Evolutionary conservation across 37 sponge, comb jelly and placozoan genomes (phyloP), one percentile per base, ranked within the genome.

Genomic region (Aplysina aerophoba): DNA sequence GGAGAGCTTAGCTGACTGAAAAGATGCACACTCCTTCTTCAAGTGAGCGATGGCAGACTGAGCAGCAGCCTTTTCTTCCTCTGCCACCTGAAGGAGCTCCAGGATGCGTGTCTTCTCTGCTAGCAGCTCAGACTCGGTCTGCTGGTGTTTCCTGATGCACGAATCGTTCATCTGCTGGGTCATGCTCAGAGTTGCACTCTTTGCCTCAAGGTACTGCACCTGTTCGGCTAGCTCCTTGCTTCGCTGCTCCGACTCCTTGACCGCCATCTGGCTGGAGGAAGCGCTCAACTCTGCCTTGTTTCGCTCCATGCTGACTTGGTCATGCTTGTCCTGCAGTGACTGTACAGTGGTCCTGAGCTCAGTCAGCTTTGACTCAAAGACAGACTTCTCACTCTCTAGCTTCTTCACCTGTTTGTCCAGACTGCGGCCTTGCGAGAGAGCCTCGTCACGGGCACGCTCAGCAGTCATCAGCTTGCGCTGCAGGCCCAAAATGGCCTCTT

Each of bases 391-490:
- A 50, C 85, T 59, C 55, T 80, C 85, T 16, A 84, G 67, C 14
- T 39, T 55, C 44, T 55, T 8, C 5, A 91, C 39, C 58, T 85
- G 64, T 69, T 64, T 66, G 5, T 81, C 55, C 0, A 87, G 37
- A 27, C 34, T 69, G 21, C 31, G 50, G 21, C 53, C 31, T 19
- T 38, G 20, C 0, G 66, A 56, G 0, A 88, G 19, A 19, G 88
- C 81, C 33, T 91, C 85, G 22, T 65, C 33, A 31, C 59, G 73
- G 2, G 74, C 22, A 30, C 41, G 57, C 34, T 87, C 72, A n/a
- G 84, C 84, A 24, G 33, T 40, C 60, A 87, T 84, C 37, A 88
- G 66, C 34, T 78, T 61, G 65, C 83, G 75, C 53, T 90, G 91
- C 1, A 90, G 59, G 6, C 78, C 50, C 25, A 85, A 75, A 41